Conservation (phyloP, 2,888 invertebrate genomes). For the Sepiola atlantica region DNA sequence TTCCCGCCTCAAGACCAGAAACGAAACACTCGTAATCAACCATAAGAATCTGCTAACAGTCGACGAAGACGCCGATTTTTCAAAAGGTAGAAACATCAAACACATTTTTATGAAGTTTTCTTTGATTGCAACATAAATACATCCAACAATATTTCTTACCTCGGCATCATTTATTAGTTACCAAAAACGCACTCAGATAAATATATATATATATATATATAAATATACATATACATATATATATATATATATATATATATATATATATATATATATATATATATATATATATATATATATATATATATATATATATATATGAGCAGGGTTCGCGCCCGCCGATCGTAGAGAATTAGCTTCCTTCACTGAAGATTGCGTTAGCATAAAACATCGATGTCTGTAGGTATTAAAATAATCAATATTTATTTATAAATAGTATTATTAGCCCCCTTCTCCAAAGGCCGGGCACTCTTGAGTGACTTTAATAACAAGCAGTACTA, state of each 20-base stretch:
- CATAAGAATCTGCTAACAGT: not conserved
- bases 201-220: not conserved
- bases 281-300: no score
- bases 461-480: no score
- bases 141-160: not conserved
- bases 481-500: no score
- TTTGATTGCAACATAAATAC: not conserved
- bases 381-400: no score
- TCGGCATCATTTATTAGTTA: not conserved
- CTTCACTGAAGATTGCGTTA: no score
- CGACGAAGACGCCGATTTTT: not conserved
- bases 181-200: not conserved
- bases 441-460: no score
- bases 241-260: not conserved
- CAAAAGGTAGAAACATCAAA: not conserved
- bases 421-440: no score
- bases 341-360: no score
- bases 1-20: not conserved
- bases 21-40: not conserved
- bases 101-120: not conserved
- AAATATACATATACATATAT: not conserved
- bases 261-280: no score
- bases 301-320: no score
- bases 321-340: no score
- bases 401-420: no score